Evolutionary conservation across 1,140 invertebrate species (phyloP), one percentile per base, ranked within the genome.

Genomic region (Papilio aristodemus): DNA sequence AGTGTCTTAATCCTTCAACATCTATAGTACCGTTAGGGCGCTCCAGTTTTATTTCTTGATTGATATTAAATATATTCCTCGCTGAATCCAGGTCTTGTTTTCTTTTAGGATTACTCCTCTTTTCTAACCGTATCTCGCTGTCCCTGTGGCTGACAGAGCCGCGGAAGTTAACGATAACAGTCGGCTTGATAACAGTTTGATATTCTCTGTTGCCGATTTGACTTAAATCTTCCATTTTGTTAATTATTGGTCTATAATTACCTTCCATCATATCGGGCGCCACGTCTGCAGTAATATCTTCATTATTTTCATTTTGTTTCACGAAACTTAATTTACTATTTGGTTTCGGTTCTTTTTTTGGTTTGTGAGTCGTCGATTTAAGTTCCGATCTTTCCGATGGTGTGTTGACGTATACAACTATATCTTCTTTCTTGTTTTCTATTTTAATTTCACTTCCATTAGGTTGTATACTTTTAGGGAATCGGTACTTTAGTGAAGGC

Each of bases 101-200:
- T 67, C 27, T 82, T 83, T n/a, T 76, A 62, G 63, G 63, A 57
- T 76, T 77, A 5, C 75, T 75, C 63, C 80, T 78, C 58, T 78
- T 82, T 68, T 89, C 84, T 4, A 92, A 67, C 69, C 76, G 82
- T 25, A 91, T 85, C 13, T 91, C 89, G 64, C 86, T 87, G 17
- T 91, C 89, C 70, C 74, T 79, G 36, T 91, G 79, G 37, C 73
- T 85, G 11, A 91, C 81, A 0, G 87, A 83, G 3, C 90, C 90
- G 60, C 90, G 76, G 54, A 92, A 84, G 64, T 92, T 92, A 0
- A 92, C 87, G 14, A 92, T 91, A 1, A 92, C 89, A 0, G 89
- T 92, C 0, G 91, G 91, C 70, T 91, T 92, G 0, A 92, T 82
- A 0, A 92, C 89, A 22, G 88, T 91, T 80, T 92, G 90, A 10